These are phyloP conservation scores for Caenorhabditis parvicauda DNA, from an alignment of 2,888 invertebrate species.

Conservation along the genomic window DNA sequence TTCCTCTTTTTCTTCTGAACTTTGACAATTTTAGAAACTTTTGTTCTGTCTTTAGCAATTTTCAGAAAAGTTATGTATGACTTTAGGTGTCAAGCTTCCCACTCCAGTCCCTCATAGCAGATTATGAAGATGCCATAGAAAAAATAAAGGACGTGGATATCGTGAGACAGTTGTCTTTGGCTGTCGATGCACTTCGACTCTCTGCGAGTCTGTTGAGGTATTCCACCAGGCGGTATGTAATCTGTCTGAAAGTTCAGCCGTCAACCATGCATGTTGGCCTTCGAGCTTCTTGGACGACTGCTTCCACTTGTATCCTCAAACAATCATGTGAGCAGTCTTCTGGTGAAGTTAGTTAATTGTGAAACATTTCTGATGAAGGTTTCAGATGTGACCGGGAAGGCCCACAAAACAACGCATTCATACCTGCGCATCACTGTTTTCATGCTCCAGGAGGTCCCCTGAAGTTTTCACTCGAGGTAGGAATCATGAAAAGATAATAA, in stretches of 20 bases:
- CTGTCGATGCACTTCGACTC: constrained; percentile 86
- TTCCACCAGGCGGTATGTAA: too few relatives aligned
- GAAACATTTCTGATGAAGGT: too few relatives aligned
- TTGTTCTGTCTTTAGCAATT: too few relatives aligned
- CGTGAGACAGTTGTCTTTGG: constrained; percentile 80
- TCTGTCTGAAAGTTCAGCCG: constrained; percentile 30
- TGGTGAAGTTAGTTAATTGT: constrained; percentile 66
- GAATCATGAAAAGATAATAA: too few relatives aligned
- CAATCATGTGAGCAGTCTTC: constrained; percentile 79
- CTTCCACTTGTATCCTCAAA: constrained; percentile 81
- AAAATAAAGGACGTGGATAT: constrained; percentile 66
- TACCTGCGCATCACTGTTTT: constrained; percentile 90
- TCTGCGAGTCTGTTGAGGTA: constrained; percentile 75
- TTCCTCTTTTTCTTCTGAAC: too few relatives aligned
- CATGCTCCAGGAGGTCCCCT: constrained; percentile 98
- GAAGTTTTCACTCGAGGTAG: constrained; percentile 91
- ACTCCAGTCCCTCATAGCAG: constrained; percentile 86
- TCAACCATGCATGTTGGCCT: constrained; percentile 92
- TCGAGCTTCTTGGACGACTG: constrained; percentile 85
- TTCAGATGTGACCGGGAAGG: constrained; percentile 85
- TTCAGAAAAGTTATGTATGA: neutral
- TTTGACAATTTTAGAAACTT: too few relatives aligned
- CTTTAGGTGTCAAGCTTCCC: constrained; percentile 74
- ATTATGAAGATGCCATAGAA: constrained; percentile 82
- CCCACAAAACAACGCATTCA: constrained; percentile 76